Base-by-base conservation (phyloP, 2,888 invertebrate genomes). In the Helicoverpa assulta region DNA sequence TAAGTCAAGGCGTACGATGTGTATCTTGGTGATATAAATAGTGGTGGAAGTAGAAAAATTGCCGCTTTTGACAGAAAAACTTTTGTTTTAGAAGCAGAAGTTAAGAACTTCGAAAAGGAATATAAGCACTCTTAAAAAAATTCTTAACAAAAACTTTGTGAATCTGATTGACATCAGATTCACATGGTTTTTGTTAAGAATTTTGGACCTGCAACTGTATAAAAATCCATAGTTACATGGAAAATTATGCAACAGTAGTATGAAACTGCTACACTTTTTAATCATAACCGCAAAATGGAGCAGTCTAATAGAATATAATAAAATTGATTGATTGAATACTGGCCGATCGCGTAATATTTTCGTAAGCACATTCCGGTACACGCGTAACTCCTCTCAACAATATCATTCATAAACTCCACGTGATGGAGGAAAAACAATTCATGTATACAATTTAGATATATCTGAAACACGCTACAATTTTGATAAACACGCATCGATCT, bases 381-480 rank as follows among this genome's bases (percentile, higher is more conserved):
- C 16, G n/a, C n/a, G 16, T 37, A 0, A 5, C 18, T 8, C 6
- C 10, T 33, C 5, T 55, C 10, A 40, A 51, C 18, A 19, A 55
- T 55, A 51, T 51, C 75, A 72, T 74, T 72, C 58, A 72, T 50
- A 58, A 67, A 47, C 21, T 40, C 4, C 16, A 33, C 50, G 18
- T 57, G 18, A 53, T 12, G 53, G 3, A 56, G 16, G 5, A 50
- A 51, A 29, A 56, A 50, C 29, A 26, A 21, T 73, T 40, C 40
- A 5, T 16, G 51, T 37, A 58, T 26, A 26, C 21, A 52, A 1
- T 19, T 26, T 56, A 73, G 43, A 47, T 67, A 52, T 47, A n/a
- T 56, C 16, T 52, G 43, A 29, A 60, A 75, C 72, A 73, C 52
- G 73, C 60, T n/a, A 57, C 60, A 50, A 33, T 53, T 68, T 53